These are phyloP conservation scores for Sisyra terminalis DNA, from an alignment of 2,888 invertebrate species.

Conservation along the genomic window DNA sequence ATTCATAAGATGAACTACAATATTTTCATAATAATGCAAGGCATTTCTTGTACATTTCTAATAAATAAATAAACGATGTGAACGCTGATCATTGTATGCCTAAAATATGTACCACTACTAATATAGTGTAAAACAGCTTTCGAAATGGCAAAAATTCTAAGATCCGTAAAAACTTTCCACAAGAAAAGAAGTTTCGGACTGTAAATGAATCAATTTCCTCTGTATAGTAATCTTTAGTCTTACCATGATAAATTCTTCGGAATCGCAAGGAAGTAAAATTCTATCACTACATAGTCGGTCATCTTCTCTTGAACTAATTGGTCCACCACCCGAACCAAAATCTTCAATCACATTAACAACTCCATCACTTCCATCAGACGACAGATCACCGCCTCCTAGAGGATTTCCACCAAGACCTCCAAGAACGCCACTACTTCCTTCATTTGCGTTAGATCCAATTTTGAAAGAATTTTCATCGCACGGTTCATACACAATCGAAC, in stretches of 20 bases:
- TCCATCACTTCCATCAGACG: constrained; percentile 16
- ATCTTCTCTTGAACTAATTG: constrained; percentile 20
- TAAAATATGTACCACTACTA: too few relatives aligned
- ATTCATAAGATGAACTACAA: too few relatives aligned
- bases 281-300: constrained; percentile 42
- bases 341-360: constrained; percentile 5
- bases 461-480: constrained; percentile 62
- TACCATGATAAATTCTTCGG: constrained; percentile 66
- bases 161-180: too few relatives aligned
- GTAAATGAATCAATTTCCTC: too few relatives aligned
- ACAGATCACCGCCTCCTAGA: constrained; percentile 9
- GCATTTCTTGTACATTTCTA: too few relatives aligned
- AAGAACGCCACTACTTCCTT: neutral
- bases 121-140: too few relatives aligned
- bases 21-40: too few relatives aligned
- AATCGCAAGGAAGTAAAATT: constrained; percentile 67
- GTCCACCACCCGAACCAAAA: constrained; percentile 24
- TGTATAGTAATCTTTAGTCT: too few relatives aligned
- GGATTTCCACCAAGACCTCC: constrained; percentile 4
- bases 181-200: too few relatives aligned
- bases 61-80: too few relatives aligned
- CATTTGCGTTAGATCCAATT: constrained; percentile 36
- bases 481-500: constrained; percentile 59
- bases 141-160: too few relatives aligned
- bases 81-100: too few relatives aligned